phyloP scores from a whole-genome alignment of 2,797 vertebrate species.

The Crypturellus tataupa region DNA sequence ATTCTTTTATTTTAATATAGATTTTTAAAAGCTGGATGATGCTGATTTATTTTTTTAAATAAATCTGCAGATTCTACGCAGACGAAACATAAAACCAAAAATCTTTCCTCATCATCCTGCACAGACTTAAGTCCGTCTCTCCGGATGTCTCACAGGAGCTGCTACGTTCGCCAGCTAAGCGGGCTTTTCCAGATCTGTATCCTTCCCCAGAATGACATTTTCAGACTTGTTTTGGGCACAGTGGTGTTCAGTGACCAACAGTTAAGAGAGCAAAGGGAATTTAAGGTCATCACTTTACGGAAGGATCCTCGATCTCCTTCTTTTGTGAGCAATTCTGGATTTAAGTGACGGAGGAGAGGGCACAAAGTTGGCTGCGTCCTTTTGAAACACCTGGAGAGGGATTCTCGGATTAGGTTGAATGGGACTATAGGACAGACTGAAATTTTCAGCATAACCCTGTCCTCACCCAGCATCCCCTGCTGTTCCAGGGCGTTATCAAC shows the following conservation, averaged over 20 bases:
- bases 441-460: too few relatives aligned
- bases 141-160: not conserved
- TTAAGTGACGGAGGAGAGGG: not conserved
- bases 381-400: not conserved
- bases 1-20: not conserved
- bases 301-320: not conserved
- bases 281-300: not conserved
- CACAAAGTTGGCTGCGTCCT: not conserved
- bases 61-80: not conserved
- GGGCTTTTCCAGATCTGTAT: rapidly evolving
- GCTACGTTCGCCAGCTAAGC: not conserved
- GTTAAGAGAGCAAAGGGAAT: not conserved
- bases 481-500: too few relatives aligned
- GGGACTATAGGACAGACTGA: too few relatives aligned
- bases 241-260: rapidly evolving
- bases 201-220: not conserved
- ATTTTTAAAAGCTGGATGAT: not conserved
- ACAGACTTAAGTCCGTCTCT: not conserved
- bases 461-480: too few relatives aligned
- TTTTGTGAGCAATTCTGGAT: not conserved
- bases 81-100: not conserved
- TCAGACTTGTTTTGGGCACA: not conserved
- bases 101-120: not conserved
- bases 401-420: not conserved
- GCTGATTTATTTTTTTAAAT: not conserved